Evolutionary conservation across 1,140 invertebrate species (phyloP), one percentile per base, ranked within the genome.

Genomic region (Sitophilus oryzae): DNA sequence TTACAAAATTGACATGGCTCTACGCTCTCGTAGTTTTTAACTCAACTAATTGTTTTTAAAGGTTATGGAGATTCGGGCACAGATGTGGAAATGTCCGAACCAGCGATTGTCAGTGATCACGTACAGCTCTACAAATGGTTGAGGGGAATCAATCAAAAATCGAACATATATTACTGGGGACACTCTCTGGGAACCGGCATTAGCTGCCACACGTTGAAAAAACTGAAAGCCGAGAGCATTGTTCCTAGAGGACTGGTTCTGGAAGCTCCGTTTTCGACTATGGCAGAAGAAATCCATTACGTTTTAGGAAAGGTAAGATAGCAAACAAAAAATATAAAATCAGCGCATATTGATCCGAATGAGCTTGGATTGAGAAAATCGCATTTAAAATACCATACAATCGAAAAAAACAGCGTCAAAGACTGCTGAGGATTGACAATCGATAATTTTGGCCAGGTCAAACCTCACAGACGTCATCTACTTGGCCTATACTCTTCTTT

Each of bases 231-330:
- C 19, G 5, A 51, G 5, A 16, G 67, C 76, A 62, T 68, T 84
- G 49, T 76, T 77, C 84, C 86, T 0, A 70, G 75, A 16, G 90
- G 85, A 8, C 66, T 95, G 0, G 77, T 95, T 50, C 73, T 95
- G 6, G 92, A 95, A 74, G 81, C 89, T 37, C 89, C 92, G n/a
- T 94, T 95, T 67, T 92, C 87, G 59, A 91, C 86, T 66, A 80
- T 94, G 37, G 73, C 77, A 11, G 89, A 93, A 62, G 91, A 91
- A 73, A 80, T 93, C 18, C 73, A 81, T 59, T 86, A 91, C 77
- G 86, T 88, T 19, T 79, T 93, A 52, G 73, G 84, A 38, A 74
- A 79, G 68, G 85, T 88, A 71, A n/a, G n/a, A n/a, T n/a, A n/a
- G n/a, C n/a, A n/a, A n/a, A n/a, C n/a, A n/a, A n/a, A n/a, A n/a